Conservation (phyloP, 2,888 invertebrate species). For the Drosophila mettleri region DNA sequence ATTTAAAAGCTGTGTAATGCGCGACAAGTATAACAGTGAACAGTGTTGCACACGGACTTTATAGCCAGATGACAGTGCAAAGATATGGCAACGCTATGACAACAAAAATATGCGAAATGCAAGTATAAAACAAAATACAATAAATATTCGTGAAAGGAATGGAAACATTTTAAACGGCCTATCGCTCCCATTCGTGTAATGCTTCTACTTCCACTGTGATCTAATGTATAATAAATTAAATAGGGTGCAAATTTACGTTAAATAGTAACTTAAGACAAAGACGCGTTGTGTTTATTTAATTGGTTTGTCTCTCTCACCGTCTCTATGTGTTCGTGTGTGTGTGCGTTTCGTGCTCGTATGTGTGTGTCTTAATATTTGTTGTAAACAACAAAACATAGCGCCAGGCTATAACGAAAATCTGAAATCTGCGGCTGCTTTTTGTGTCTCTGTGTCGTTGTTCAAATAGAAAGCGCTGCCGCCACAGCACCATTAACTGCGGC, state of each 20-base stretch:
- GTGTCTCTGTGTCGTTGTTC: constrained; percentile 10
- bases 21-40: neutral
- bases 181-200: constrained; percentile 55
- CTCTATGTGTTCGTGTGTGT: constrained; percentile 1
- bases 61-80: too few relatives aligned
- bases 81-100: constrained; percentile 49
- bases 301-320: constrained; percentile 11
- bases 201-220: constrained; percentile 56
- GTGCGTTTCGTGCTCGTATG: constrained; percentile 7
- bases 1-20: neutral
- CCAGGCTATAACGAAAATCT: constrained; percentile 16
- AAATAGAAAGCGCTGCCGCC: constrained; percentile 58
- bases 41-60: constrained; percentile 36
- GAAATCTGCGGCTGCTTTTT: constrained; percentile 3
- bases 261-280: constrained; percentile 39
- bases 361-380: constrained; percentile 34
- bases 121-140: constrained; percentile 67
- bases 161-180: constrained; percentile 56
- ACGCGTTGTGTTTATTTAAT: constrained; percentile 58
- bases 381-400: constrained; percentile 41
- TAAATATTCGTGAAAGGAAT: constrained; percentile 63
- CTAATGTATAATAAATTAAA: constrained; percentile 51
- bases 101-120: constrained; percentile 65
- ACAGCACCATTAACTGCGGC: constrained; percentile 31
- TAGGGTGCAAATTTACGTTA: constrained; percentile 32